Evolutionary conservation across 1,140 invertebrate genomes (phyloP), one percentile per base, ranked within the genome.

Genomic region (Lethocerus indicus): DNA sequence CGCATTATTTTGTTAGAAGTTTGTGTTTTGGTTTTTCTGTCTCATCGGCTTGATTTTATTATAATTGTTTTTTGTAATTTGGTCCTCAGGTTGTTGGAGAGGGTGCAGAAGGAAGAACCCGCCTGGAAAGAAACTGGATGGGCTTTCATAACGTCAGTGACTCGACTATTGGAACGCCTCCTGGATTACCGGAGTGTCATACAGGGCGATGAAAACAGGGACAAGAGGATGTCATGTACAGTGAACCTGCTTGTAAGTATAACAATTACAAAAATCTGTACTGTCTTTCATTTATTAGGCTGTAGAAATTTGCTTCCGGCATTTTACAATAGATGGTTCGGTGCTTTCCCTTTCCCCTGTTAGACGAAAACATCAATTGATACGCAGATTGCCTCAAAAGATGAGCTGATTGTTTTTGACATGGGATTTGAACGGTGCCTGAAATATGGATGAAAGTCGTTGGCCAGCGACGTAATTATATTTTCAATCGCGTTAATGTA

Each of bases 151-250:
- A 81, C 79, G 43, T 94, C 89, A 0, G 84, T 96, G 3, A 92
- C 89, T 1, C 71, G 85, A 27, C 70, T 96, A 23, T 63, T 95
- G 49, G 89, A 94, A 66, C 68, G 87, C 45, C 68, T 95, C 27
- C 67, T 95, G 13, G 91, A 96, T 68, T 96, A 95, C 64, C 76
- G 88, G 44, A 87, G 83, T 60, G 87, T 92, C 3, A 87, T 91
- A 64, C 83, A 91, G 59, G 86, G 86, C 1, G 86, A 90, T 61
- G 87, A 92, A 59, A 91, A 92, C 64, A 70, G 86, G 21, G 87
- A 92, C 59, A 92, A 92, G 64, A 71, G 90, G 35, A 96, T 97
- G 91, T 90, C 87, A 3, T 96, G 93, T 63, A 97, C 91, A 1
- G 91, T 96, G 37, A 96, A 96, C 69, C 69, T 98, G 51, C 68